Conservation (phyloP, 2,888 invertebrate genomes). For the Cephus pulcher region DNA sequence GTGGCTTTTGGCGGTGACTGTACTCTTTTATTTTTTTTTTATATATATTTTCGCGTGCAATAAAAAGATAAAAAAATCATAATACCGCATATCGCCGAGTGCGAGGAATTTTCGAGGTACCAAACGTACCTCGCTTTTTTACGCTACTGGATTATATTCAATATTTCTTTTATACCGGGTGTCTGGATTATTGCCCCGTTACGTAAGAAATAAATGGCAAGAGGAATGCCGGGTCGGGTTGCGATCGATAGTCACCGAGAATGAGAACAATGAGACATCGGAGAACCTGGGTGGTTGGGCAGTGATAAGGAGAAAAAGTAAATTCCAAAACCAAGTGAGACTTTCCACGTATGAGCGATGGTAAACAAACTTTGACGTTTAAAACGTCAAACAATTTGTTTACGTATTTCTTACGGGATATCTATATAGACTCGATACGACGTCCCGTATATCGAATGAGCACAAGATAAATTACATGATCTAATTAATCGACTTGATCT, state of each 20-base stretch:
- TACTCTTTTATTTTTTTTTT: background rate
- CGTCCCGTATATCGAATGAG: background rate
- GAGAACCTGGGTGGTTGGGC: background rate
- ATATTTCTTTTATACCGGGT: background rate
- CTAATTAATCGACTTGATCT: background rate
- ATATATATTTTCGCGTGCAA: background rate
- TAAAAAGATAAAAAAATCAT: background rate
- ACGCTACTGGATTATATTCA: background rate
- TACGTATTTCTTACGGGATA: too few species aligned
- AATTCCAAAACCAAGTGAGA: background rate
- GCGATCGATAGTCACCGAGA: background rate
- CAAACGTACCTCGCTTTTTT: too few species aligned
- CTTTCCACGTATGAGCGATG: background rate
- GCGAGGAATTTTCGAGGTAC: background rate
- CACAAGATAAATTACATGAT: background rate
- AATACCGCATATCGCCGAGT: background rate
- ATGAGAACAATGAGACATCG: background rate
- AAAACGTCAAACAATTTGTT: background rate
- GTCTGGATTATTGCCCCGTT: background rate
- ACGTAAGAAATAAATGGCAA: background rate
- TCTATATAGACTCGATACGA: too few species aligned
- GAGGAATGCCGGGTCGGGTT: background rate
- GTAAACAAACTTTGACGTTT: background rate
- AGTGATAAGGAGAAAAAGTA: background rate
- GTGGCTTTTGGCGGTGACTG: too few species aligned